Base-by-base conservation (phyloP, 2,888 invertebrate species). In the Agrochola lychnidis region DNA sequence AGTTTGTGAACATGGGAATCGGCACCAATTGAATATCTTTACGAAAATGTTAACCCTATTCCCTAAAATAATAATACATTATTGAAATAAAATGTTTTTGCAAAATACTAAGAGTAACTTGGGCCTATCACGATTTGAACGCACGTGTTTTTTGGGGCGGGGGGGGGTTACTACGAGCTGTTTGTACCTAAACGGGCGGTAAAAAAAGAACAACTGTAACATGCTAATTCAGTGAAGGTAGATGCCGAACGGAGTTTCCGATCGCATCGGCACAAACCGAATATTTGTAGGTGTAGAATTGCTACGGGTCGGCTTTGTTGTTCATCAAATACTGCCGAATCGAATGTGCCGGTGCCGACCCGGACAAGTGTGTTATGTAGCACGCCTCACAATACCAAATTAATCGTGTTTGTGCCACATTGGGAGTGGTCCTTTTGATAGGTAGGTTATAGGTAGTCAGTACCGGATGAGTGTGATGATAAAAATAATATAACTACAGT, bases 381-480 rank as follows among this genome's bases (percentile, higher is more conserved):
- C 67, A 36, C n/a, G 51, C 51, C 16, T 16, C 16, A 68, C 68
- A 56, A 68, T 40, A 57, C n/a, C 53, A n/a, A 61, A 30, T 51
- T 9, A 70, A 30, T 79, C 10, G 6, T 45, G 25, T 61, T 48
- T 7, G 7, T 19, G 14, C 40, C 42, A 12, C 51, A 48, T 6
- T 64, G 53, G 14, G 14, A 45, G 25, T 72, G 16, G 80, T 81
- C 42, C 25, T 51, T 42, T 74, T 73, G 9, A 57, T 72, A 30
- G 16, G 40, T 71, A 40, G n/a, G n/a, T n/a, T n/a, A n/a, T n/a
- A n/a, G 25, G 10, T 25, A 62, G 12, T n/a, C 25, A 57, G 10
- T 36, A 63, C 14, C 25, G 57, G 51, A 73, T 81, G 63, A 64
- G 51, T 30, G 59, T 53, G 7, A 25, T 63, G 36, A 69, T 61